Conservation (phyloP, 2,888 invertebrate species). For the Idaea aversata region DNA sequence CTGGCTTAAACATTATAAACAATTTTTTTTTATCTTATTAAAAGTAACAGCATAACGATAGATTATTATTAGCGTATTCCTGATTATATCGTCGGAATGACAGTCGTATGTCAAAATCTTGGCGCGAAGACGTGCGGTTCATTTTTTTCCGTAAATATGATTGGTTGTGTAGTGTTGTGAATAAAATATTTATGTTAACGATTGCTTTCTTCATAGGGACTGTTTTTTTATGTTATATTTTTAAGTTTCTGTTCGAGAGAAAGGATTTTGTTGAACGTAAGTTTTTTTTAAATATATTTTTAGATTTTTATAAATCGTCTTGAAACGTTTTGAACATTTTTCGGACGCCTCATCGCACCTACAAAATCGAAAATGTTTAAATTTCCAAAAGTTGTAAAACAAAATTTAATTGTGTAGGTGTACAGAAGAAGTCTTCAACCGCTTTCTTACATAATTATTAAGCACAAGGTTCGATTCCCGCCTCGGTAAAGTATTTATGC, state of each 20-base stretch:
- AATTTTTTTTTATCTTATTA: not conserved
- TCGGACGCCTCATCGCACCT: not conserved
- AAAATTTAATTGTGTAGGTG: too few species aligned
- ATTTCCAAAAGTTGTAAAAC: too few species aligned
- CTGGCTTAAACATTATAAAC: constrained; percentile 7
- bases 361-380: too few species aligned
- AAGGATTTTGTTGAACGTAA: constrained; percentile 39
- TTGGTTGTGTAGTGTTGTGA: constrained; percentile 68
- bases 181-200: constrained; percentile 57
- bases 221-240: constrained; percentile 49
- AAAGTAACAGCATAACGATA: not conserved
- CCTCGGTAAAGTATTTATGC: too few species aligned
- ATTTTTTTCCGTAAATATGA: constrained; percentile 40
- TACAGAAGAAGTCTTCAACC: too few species aligned
- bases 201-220: constrained; percentile 51
- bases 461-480: too few species aligned
- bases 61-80: constrained; percentile 5
- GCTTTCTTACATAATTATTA: too few species aligned
- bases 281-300: constrained; percentile 25
- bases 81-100: constrained; percentile 40
- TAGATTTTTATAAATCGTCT: not conserved
- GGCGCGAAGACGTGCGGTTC: constrained; percentile 58
- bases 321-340: not conserved
- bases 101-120: constrained; percentile 50
- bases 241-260: constrained; percentile 40